Conservation (phyloP, 2,888 invertebrate species). For the Cheilosia urbana region DNA sequence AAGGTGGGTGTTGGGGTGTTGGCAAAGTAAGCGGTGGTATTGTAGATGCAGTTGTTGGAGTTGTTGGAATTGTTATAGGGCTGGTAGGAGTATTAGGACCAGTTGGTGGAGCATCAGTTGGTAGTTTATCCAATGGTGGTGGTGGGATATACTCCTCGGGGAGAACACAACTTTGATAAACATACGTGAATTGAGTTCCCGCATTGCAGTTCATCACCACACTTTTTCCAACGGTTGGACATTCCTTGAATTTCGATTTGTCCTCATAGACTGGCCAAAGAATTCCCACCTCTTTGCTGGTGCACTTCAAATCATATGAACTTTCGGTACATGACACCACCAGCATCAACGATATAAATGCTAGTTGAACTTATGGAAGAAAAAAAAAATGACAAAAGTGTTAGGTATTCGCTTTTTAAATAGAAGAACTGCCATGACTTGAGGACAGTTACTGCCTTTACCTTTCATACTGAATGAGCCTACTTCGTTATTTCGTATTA, state of each 20-base stretch:
- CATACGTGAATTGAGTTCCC: conserved; percentile 81
- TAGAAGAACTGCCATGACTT: background rate
- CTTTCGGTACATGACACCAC: conserved; percentile 78
- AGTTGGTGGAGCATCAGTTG: conserved; percentile 74
- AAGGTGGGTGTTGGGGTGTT: conserved; percentile 39
- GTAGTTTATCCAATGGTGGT: conserved; percentile 79
- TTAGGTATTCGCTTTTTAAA: conserved; percentile 1
- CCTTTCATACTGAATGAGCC: conserved; percentile 78
- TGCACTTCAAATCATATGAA: conserved; percentile 79
- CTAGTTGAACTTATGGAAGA: conserved; percentile 29
- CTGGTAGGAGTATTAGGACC: too few relatives aligned
- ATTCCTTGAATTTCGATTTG: conserved; percentile 80
- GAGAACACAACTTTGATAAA: conserved; percentile 80
- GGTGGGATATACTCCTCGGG: conserved; percentile 80
- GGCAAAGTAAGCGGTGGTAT: conserved; percentile 39
- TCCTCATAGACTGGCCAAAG: conserved; percentile 82
- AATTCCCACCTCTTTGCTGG: conserved; percentile 79
- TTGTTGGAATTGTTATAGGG: conserved; percentile 7
- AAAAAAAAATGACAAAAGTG: background rate
- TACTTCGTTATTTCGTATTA: conserved; percentile 23
- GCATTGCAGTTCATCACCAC: conserved; percentile 78
- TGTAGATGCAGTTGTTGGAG: conserved; percentile 30
- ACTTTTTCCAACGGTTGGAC: conserved; percentile 77
- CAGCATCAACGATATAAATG: conserved; percentile 78
- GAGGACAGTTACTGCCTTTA: conserved; percentile 60